Evolutionary conservation across 64 coral and sea anemone genomes (phyloP).

Genomic region (Pachyseris speciosa): DNA sequence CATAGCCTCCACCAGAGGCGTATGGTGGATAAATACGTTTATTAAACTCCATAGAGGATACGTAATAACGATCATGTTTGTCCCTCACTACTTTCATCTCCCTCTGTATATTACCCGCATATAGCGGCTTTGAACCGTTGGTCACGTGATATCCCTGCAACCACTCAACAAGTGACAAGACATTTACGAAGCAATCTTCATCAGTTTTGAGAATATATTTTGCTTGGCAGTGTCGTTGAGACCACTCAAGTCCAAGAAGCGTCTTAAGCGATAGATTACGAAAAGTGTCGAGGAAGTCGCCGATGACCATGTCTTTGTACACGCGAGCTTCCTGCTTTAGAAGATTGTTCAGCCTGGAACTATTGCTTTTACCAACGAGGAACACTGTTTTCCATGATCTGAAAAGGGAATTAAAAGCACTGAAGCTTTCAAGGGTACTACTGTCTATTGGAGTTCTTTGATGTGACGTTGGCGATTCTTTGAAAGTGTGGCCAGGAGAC

Average conservation of each 20-base stretch:
- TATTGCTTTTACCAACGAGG: slow-evolving; percentile 51
- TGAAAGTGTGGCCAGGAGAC: too few relatives aligned
- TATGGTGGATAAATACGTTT: slow-evolving; percentile 35
- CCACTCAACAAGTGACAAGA: slow-evolving; percentile 58
- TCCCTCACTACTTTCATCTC: slow-evolving; percentile 43
- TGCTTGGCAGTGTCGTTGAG: slow-evolving; percentile 25
- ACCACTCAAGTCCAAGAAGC: slow-evolving; percentile 45
- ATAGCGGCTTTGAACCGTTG: slow-evolving; percentile 43
- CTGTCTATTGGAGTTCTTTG: too few relatives aligned
- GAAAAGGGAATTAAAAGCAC: background rate
- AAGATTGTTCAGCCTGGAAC: slow-evolving; percentile 49
- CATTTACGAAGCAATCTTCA: slow-evolving; percentile 69
- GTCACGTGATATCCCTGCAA: slow-evolving; percentile 40
- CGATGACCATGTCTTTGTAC: slow-evolving; percentile 65
- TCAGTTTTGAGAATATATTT: slow-evolving; percentile 74
- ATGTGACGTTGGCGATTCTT: too few relatives aligned
- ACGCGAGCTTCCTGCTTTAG: slow-evolving; percentile 33
- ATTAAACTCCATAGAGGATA: slow-evolving; percentile 15
- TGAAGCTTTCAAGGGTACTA: too few relatives aligned
- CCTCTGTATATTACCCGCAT: slow-evolving; percentile 54
- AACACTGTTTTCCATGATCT: slow-evolving; percentile 72
- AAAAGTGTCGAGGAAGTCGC: slow-evolving; percentile 61
- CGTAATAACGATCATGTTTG: slow-evolving; percentile 34
- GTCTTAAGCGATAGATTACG: slow-evolving; percentile 57
- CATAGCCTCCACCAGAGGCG: slow-evolving; percentile 47